phyloP scores from a whole-genome alignment of 2,113 vertebrate species.

The Ailurus styani region DNA sequence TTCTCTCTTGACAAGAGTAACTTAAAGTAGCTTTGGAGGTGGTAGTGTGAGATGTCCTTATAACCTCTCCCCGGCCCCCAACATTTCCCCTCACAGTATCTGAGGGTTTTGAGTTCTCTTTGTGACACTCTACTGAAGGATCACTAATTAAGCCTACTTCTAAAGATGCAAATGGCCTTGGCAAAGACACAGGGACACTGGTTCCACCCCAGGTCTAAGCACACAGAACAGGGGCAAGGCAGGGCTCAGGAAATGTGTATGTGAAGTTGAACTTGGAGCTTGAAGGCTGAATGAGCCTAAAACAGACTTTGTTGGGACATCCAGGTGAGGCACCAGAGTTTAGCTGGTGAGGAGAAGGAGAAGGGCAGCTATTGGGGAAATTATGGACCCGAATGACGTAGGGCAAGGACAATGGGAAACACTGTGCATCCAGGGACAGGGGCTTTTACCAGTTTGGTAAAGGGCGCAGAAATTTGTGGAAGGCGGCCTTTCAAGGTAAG shows the following conservation, averaged over 20 bases:
- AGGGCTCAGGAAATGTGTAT: background rate
- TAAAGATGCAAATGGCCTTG: slow-evolving; percentile 22
- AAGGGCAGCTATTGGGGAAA: background rate
- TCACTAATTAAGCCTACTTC: background rate
- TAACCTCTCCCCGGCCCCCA: background rate
- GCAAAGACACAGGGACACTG: background rate
- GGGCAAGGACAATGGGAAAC: background rate
- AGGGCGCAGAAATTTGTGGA: background rate
- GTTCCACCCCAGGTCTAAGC: background rate
- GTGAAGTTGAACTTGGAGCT: background rate
- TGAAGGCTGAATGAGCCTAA: background rate
- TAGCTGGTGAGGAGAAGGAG: background rate
- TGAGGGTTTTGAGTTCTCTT: slow-evolving; percentile 54
- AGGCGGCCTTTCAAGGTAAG: background rate
- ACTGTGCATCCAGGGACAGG: background rate
- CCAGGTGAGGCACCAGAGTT: background rate
- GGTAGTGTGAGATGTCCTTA: background rate
- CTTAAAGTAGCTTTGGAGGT: background rate
- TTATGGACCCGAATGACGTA: background rate
- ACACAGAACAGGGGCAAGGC: background rate
- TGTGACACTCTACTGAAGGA: background rate
- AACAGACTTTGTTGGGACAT: background rate
- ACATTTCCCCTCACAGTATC: background rate
- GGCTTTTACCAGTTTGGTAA: background rate
- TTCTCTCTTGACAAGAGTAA: slow-evolving; percentile 27